These are phyloP conservation scores for Forbesichthys agassizii DNA, from an alignment of 2,113 vertebrate genomes.

Conservation along the genomic window DNA sequence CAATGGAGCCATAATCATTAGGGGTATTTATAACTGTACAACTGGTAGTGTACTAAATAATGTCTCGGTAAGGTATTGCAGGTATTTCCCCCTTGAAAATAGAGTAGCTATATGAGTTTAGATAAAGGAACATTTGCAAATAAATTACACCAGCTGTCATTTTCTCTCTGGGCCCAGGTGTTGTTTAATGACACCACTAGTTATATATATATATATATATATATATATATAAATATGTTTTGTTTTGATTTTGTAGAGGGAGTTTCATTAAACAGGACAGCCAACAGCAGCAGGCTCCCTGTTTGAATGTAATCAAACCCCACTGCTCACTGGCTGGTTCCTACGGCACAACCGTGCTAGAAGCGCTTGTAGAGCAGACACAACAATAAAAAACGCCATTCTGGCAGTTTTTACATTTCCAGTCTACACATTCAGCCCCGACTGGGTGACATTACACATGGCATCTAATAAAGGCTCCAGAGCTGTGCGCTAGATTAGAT, in stretches of 20 bases:
- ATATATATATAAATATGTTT: background rate
- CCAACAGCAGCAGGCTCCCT: background rate
- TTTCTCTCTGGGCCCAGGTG: no score
- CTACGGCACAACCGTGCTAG: background rate
- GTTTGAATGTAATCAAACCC: background rate
- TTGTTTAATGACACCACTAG: no score
- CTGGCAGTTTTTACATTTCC: background rate
- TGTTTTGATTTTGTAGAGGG: background rate
- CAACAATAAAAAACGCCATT: background rate
- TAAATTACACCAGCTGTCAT: no score
- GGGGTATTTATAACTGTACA: background rate
- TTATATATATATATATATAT: background rate
- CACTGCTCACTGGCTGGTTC: background rate
- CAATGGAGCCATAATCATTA: slow-evolving; percentile 6
- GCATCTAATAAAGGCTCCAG: no score
- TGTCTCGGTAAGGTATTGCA: slow-evolving; percentile 13
- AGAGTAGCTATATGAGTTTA: no score
- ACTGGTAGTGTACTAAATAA: slow-evolving; percentile 12
- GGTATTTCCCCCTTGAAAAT: no score
- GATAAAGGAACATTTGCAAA: no score
- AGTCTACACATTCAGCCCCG: background rate
- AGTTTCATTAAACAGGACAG: background rate
- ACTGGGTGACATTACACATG: background rate
- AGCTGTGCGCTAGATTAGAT: background rate
- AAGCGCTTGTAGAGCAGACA: background rate